Conservation (phyloP, 2,797 vertebrate genomes). For the Gobionotothen gibberifrons region DNA sequence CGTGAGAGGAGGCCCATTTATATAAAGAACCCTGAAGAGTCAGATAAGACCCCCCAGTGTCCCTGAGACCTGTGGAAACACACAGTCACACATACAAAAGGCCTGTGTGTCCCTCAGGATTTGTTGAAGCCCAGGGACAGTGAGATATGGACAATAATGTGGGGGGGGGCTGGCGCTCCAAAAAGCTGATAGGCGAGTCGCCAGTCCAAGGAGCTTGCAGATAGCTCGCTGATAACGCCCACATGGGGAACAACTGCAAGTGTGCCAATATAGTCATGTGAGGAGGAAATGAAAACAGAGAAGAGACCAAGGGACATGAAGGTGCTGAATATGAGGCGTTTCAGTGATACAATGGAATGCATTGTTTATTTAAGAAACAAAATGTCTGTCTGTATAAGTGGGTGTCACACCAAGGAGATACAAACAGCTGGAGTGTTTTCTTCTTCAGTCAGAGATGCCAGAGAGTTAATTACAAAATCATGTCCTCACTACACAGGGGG, state of each 20-base stretch:
- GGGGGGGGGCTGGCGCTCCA: conserved; percentile 36
- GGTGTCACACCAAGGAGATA: conserved; percentile 9
- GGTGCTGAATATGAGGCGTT: conserved; percentile 15
- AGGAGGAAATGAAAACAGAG: conserved; percentile 57
- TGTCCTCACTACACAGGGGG: conserved; percentile 24
- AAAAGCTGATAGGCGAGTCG: conserved; percentile 68
- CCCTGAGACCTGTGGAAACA: conserved; percentile 37
- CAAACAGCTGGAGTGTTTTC: conserved; percentile 33
- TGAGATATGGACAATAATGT: conserved; percentile 51
- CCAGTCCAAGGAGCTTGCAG: conserved; percentile 57
- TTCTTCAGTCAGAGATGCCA: conserved; percentile 13
- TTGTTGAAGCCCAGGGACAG: conserved; percentile 50
- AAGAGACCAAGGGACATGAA: neutral
- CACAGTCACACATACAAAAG: conserved; percentile 20
- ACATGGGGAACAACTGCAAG: conserved; percentile 44
- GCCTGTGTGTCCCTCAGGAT: conserved; percentile 44
- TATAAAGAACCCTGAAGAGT: conserved; percentile 66
- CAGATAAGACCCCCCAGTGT: conserved; percentile 62
- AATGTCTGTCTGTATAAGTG: conserved; percentile 15
- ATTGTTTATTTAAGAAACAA: neutral
- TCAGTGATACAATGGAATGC: neutral
- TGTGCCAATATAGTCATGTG: conserved; percentile 31
- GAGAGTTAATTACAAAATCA: conserved; percentile 52
- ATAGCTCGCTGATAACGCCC: conserved; percentile 64
- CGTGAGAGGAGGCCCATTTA: conserved; percentile 47